Percentiles rank a stretch among this genome's conserved stretches.
Conservation (phyloP, 2,888 invertebrate species). For the Cantharis rustica region DNA sequence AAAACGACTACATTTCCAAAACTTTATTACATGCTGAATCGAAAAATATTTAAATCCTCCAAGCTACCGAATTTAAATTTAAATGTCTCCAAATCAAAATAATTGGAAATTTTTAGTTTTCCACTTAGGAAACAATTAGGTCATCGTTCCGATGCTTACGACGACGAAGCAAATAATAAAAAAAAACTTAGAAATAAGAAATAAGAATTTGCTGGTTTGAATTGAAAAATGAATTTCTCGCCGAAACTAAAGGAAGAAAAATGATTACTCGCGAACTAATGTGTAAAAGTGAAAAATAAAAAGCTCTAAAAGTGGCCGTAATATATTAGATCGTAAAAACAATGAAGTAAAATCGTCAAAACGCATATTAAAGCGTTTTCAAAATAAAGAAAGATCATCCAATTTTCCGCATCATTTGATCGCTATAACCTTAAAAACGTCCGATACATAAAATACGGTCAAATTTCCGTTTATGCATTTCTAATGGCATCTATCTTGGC, state of each 20-base stretch:
- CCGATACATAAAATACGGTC: slow-evolving; percentile 41
- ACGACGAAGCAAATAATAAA: too few relatives aligned
- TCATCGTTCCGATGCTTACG: too few relatives aligned
- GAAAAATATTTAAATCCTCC: neutral
- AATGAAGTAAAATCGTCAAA: slow-evolving; percentile 19
- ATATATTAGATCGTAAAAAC: slow-evolving; percentile 3
- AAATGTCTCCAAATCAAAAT: neutral
- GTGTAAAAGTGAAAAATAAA: neutral
- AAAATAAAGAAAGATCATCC: slow-evolving; percentile 33
- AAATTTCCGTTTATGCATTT: slow-evolving; percentile 54
- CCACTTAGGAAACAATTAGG: neutral
- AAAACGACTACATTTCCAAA: neutral
- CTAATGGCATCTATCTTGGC: slow-evolving; percentile 54
- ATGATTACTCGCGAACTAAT: neutral
- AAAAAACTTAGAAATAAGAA: too few relatives aligned
- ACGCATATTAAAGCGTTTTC: slow-evolving; percentile 33
- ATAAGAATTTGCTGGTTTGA: too few relatives aligned
- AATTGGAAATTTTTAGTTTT: neutral
- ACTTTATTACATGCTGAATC: neutral
- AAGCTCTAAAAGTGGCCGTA: neutral
- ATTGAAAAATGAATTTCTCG: neutral
- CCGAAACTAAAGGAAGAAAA: neutral
- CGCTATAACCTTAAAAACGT: slow-evolving; percentile 46
- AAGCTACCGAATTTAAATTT: neutral
- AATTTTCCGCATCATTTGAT: slow-evolving; percentile 45